Evolutionary conservation across 2,888 invertebrate genomes (phyloP).

Genomic region (Scaptomyza polygonia): DNA sequence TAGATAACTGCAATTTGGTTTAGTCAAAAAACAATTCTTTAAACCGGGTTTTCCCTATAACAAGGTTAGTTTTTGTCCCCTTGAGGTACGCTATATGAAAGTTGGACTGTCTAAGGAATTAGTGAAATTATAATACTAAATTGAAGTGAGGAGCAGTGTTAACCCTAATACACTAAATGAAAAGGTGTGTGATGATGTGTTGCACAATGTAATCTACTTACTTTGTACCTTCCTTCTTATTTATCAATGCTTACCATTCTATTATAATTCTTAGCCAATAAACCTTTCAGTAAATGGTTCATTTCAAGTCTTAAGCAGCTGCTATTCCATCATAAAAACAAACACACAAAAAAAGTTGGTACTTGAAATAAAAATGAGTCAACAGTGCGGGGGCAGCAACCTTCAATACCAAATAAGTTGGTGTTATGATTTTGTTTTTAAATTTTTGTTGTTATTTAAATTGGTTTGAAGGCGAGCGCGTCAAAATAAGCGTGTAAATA

Average conservation of each 20-base stretch:
- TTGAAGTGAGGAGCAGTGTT: too few species aligned
- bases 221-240: background rate
- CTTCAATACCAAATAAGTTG: conserved; percentile 64
- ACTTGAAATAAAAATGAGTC: too few species aligned
- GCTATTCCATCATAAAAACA: background rate
- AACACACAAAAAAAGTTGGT: conserved; percentile 6
- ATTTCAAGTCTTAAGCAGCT: conserved; percentile 11
- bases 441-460: conserved; percentile 37
- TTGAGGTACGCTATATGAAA: too few species aligned
- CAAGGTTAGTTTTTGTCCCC: too few species aligned
- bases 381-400: conserved; percentile 73
- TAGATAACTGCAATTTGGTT: too few species aligned
- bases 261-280: conserved; percentile 48
- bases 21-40: too few species aligned
- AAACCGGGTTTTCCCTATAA: too few species aligned
- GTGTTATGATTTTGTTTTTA: conserved; percentile 22
- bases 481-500: conserved; percentile 27
- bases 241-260: background rate
- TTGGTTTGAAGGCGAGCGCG: conserved; percentile 54
- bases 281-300: conserved; percentile 52
- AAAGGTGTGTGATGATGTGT: too few species aligned
- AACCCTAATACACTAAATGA: too few species aligned
- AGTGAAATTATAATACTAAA: too few species aligned
- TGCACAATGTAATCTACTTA: background rate
- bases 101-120: too few species aligned